These are phyloP conservation scores for Hermetia illucens DNA, from an alignment of 1,140 invertebrate genomes.

Conservation along the genomic window DNA sequence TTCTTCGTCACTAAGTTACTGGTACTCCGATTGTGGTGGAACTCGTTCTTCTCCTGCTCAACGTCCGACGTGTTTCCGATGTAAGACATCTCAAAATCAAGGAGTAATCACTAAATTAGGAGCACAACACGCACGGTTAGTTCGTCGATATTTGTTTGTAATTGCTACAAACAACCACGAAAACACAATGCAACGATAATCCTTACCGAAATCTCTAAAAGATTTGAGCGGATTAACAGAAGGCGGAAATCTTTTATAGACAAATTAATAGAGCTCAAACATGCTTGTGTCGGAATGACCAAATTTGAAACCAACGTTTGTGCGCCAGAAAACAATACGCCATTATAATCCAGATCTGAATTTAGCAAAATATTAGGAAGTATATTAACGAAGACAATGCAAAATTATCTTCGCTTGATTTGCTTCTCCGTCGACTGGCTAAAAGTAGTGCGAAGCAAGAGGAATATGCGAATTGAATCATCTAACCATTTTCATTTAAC, in stretches of 20 bases:
- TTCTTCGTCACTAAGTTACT: constrained; percentile 20
- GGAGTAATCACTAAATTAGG: no score
- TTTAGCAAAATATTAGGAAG: no score
- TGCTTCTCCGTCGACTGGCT: not conserved
- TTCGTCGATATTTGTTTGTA: no score
- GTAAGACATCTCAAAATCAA: constrained; percentile 21
- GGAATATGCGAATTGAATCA: no score
- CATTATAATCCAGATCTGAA: not conserved
- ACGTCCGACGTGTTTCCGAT: constrained; percentile 27
- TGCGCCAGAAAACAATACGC: not conserved
- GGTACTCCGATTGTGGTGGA: constrained; percentile 17
- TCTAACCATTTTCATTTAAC: no score
- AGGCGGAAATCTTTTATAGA: not conserved
- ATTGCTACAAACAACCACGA: not conserved
- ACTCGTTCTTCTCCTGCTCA: constrained; percentile 28
- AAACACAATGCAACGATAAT: no score
- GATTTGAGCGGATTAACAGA: not conserved
- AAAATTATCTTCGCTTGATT: not conserved
- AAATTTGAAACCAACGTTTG: not conserved
- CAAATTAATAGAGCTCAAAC: not conserved
- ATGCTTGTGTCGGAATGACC: no score
- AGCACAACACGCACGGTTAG: not conserved
- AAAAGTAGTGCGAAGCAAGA: not conserved
- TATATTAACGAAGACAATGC: not conserved
- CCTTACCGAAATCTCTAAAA: not conserved